These are phyloP conservation scores for Pentalonia nigronervosa DNA, from an alignment of 1,140 invertebrate genomes.

Conservation along the genomic window DNA sequence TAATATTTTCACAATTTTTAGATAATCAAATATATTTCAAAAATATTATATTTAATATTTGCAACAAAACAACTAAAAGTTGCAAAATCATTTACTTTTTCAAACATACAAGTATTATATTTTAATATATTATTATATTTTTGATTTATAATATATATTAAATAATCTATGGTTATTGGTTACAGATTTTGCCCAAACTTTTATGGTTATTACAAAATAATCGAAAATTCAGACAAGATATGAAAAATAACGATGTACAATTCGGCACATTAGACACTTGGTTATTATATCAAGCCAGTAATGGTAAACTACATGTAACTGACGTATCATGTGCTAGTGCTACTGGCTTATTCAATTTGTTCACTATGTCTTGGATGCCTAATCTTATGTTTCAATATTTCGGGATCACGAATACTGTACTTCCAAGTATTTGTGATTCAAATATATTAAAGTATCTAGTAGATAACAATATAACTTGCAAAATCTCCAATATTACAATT, in stretches of 20 bases:
- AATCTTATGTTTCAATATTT: constrained; percentile 71
- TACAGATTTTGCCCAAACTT: constrained; percentile 80
- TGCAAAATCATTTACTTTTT: constrained; percentile 78
- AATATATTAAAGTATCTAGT: constrained; percentile 65
- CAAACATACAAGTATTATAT: constrained; percentile 77
- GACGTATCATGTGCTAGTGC: constrained; percentile 89
- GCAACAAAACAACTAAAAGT: constrained; percentile 82
- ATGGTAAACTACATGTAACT: constrained; percentile 75
- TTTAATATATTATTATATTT: neutral
- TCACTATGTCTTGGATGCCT: constrained; percentile 78
- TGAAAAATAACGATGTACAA: constrained; percentile 71
- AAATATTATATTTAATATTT: constrained; percentile 77
- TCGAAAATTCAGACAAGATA: constrained; percentile 70
- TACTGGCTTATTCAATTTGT: constrained; percentile 93
- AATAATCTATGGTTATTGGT: neutral
- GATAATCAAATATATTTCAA: constrained; percentile 70
- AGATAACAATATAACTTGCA: neutral
- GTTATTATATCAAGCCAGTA: constrained; percentile 80
- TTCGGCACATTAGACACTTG: constrained; percentile 95
- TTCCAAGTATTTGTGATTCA: constrained; percentile 84
- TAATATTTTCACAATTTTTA: constrained; percentile 62
- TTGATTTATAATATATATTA: neutral
- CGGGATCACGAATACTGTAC: constrained; percentile 76
- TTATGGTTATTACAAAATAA: constrained; percentile 81
- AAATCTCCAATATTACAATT: constrained; percentile 44